phyloP scores from a whole-genome alignment of 2,888 invertebrate species.

The Rhamphomyia laevipes region DNA sequence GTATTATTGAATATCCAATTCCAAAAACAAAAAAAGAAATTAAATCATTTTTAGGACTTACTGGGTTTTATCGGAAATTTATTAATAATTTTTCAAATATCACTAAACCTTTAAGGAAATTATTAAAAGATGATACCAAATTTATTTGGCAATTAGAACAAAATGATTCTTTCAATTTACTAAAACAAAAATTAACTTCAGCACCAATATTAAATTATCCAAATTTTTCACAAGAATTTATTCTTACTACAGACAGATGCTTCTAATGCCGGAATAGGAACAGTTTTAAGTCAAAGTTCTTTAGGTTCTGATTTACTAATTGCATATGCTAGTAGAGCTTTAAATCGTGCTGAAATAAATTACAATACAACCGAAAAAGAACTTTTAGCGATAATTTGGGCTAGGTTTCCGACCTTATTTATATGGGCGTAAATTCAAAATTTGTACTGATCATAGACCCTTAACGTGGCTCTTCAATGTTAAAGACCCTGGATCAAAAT shows the following conservation, averaged over 20 bases:
- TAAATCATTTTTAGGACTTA: slow-evolving; percentile 17
- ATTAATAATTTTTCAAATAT: slow-evolving; percentile 9
- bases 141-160: slow-evolving; percentile 4
- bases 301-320: slow-evolving; percentile 14
- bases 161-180: slow-evolving; percentile 1
- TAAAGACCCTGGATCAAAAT: slow-evolving; percentile 3
- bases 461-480: slow-evolving; percentile 3
- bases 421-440: too few species aligned
- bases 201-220: slow-evolving; percentile 27
- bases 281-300: slow-evolving; percentile 18
- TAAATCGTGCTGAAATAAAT: slow-evolving; percentile 16
- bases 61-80: slow-evolving; percentile 14
- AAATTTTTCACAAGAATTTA: slow-evolving; percentile 22
- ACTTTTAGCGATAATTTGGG: too few species aligned
- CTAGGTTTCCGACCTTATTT: too few species aligned
- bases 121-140: slow-evolving; percentile 1
- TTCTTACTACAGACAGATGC: slow-evolving; percentile 23
- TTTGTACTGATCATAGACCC: slow-evolving; percentile 10
- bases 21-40: slow-evolving; percentile 16
- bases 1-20: slow-evolving; percentile 5
- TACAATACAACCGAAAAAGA: slow-evolving; percentile 20
- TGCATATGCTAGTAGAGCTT: slow-evolving; percentile 18
- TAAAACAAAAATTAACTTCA: slow-evolving; percentile 5
- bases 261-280: slow-evolving; percentile 16
- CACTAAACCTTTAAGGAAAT: slow-evolving; percentile 1